Base-by-base conservation (phyloP, 53 echinoderm and acorn worm species). In the Paelopatides confundens region DNA sequence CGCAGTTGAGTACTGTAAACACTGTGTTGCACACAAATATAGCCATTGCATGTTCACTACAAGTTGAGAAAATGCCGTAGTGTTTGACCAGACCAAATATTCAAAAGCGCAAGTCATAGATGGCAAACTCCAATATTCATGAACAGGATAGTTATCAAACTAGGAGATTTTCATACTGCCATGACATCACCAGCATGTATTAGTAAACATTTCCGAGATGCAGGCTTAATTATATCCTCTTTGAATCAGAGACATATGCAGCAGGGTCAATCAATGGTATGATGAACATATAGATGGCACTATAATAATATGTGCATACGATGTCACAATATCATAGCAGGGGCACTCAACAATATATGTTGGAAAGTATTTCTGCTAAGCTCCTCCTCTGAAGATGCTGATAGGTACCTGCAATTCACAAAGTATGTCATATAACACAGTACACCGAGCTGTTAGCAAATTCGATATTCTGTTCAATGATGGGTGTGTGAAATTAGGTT, bases 1-100 rank as follows among this genome's bases (percentile, higher is more conserved):
- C 93, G 40, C 83, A 93, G 27, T 47, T 93, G 50, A 90, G 83
- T 46, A 87, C 93, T 2, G 90, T 90, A 63, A 82, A 93, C 88
- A 93, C 90, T 46, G 48, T 93, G 14, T 88, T 93, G 15, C 84
- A 82, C 24, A 76, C 71, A 51, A 87, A 78, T 84, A 35, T 90
- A 10, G 88, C 87, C 21, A 51, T 84, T 32, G 90, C 87, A 31
- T 43, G 87, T 47, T 37, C 62, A 29, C 77, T 87, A 66, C n/a
- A 71, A 82, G 35, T 62, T 91, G 21, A 52, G 18, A 17, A 53
- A 53, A 13, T 53, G 53, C 15, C 17, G 18, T 12, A 18, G 53
- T 53, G 5, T 6, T 92, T 21, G 92, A 92, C 64, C 5, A 86
- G 39, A 85, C 76, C 21, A 66, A 88, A 43, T 83, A 86, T 76